Evolutionary conservation across 2,797 vertebrate genomes (phyloP), one percentile per base, ranked within the genome.

Genomic region (Crocidura indochinensis): DNA sequence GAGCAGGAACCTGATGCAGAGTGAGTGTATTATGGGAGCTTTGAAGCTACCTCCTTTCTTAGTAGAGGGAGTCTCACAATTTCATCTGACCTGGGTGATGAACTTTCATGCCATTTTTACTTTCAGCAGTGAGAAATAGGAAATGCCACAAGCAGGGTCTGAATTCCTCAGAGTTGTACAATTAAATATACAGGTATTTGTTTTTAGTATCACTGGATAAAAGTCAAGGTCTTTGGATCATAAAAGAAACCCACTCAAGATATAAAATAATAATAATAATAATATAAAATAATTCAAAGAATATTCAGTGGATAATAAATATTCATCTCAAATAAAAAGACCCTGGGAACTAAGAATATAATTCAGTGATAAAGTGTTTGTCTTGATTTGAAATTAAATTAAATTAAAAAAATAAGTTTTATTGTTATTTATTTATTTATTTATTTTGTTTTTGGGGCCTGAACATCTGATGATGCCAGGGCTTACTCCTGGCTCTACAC

Each of bases 1-100:
- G 80, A 62, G 60, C 10, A 64, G 62, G 27, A 71, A 75, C 44
- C 86, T 81, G 77, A 90, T 72, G 22, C 31, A 62, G 56, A 72
- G 15, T 10, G 56, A 76, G 9, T 2, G 6, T 2, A 5, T n/a
- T 68, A 47, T 0, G 3, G 46, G 26, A 2, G 81, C 7, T 26
- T 78, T 26, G 81, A 85, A 2, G 2, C 19, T 31, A 10, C 4
- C 44, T 73, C 20, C 19, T 60, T 46, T 62, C 20, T 17, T 14
- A 46, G n/a, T 9, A 53, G 31, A 29, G 17, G 2, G 6, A 10
- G 2, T 22, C 46, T 89, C 46, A 29, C n/a, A 27, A 22, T 76
- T 2, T 20, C 19, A 5, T 12, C 44, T 47, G 49, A 56, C 8
- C 31, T 19, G 47, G 68, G 38, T 51, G 53, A 67, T 46, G 46